A percentile compares a stretch with the other conserved stretches of the same genome.
Conservation (phyloP, 1,140 invertebrate genomes). For the Eubasilissa regina region DNA sequence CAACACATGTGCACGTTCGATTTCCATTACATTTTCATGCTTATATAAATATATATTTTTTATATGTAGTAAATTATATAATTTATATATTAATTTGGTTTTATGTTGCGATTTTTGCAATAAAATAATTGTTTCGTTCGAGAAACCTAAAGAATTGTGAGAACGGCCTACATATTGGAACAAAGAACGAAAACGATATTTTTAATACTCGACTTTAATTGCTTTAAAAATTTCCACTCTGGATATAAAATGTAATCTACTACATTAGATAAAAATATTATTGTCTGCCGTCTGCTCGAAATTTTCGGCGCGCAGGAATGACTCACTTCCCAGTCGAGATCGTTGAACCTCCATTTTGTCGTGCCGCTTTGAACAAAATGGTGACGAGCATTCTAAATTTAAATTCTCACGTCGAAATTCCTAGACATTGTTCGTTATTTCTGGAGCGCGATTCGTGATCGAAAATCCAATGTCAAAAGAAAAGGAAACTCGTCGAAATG, state of each 20-base stretch:
- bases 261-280: background rate
- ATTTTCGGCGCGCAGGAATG: constrained; percentile 25
- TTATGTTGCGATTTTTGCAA: too few species aligned
- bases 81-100: too few species aligned
- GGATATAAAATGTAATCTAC: background rate
- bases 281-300: background rate
- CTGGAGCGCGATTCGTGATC: constrained; percentile 23
- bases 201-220: too few species aligned
- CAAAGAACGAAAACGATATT: too few species aligned
- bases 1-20: too few species aligned
- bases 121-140: too few species aligned
- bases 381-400: background rate
- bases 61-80: too few species aligned
- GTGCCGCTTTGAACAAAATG: constrained; percentile 39
- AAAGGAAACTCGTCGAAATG: constrained; percentile 9
- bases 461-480: constrained; percentile 33
- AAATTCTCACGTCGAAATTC: background rate
- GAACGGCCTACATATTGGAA: too few species aligned
- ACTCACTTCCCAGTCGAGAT: constrained; percentile 28
- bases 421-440: constrained; percentile 15
- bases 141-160: too few species aligned
- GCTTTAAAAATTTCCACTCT: background rate
- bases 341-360: constrained; percentile 50
- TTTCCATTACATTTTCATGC: too few species aligned
- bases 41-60: too few species aligned